Evolutionary conservation across 2,797 vertebrate species (phyloP), one percentile per base, ranked within the genome.

Genomic region (Macropus fuliginosus): DNA sequence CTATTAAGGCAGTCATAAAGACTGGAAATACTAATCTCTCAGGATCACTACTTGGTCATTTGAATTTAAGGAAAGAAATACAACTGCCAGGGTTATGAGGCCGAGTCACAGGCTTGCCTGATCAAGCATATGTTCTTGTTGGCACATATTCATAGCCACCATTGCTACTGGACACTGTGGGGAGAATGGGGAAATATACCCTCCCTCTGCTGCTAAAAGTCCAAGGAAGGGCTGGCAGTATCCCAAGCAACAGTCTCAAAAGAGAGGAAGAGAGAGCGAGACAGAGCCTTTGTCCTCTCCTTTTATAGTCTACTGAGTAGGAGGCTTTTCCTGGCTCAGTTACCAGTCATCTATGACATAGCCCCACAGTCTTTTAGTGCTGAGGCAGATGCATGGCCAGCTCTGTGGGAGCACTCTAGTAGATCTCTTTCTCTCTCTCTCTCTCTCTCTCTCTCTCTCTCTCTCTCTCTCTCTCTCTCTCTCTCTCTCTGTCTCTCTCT

Each of bases 251-350:
- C 74, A 87, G 74, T 27, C 74, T 87, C 74, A 87, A 87, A 87
- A 87, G 74, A 87, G 74, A 87, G 74, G 74, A 87, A 87, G 74
- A 27, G 74, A 87, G 74, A 87, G 74, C 21, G 74, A 87, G 74
- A 87, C 74, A 87, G 74, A 87, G 40, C 40, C 74, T 87, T 87
- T 87, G 74, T 87, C 74, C 74, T 87, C 74, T 87, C 21, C 74
- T 87, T 87, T 87, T 87, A 87, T 87, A 87, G 40, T 87, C 40
- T 87, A 87, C 74, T 87, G 74, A 87, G 74, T 87, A 87, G 74
- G 74, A 87, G 40, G 74, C 74, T 87, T 87, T 87, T 87, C 74
- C 74, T 87, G 74, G 74, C 74, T 87, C 74, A 46, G 40, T 50
- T 87, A 87, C 21, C 40, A 46, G 27, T 87, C 74, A 87, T 87